Evolutionary conservation across 2,888 invertebrate species (phyloP).

Genomic region (Nephrotoma guestfalica): DNA sequence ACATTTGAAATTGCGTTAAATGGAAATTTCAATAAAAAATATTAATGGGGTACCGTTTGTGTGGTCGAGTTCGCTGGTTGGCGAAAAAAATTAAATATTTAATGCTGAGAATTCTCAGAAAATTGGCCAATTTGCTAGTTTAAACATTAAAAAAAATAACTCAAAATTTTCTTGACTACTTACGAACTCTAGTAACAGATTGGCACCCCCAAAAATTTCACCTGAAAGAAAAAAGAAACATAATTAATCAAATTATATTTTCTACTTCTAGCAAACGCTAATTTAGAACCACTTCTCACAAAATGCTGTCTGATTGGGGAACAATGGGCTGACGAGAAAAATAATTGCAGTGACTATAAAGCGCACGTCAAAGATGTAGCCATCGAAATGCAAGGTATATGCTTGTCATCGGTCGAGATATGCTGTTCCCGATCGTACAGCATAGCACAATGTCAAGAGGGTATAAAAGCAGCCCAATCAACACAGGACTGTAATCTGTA

Average conservation of each 20-base stretch:
- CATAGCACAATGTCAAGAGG: slow-evolving; percentile 24
- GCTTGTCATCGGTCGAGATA: slow-evolving; percentile 45
- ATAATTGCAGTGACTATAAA: slow-evolving; percentile 34
- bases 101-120: too few relatives aligned
- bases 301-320: slow-evolving; percentile 40
- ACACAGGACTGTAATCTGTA: slow-evolving; percentile 18
- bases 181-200: background rate
- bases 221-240: background rate
- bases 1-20: too few relatives aligned
- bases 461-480: slow-evolving; percentile 22
- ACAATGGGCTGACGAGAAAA: slow-evolving; percentile 34
- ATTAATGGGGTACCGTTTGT: too few relatives aligned
- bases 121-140: too few relatives aligned
- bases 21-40: too few relatives aligned
- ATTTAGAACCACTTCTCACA: background rate
- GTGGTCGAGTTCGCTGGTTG: too few relatives aligned
- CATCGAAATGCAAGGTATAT: slow-evolving; percentile 41
- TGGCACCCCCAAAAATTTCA: background rate
- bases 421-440: slow-evolving; percentile 44
- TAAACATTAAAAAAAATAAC: too few relatives aligned
- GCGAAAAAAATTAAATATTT: too few relatives aligned
- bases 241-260: background rate
- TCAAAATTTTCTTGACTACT: background rate
- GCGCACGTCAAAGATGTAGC: slow-evolving; percentile 39
- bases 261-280: background rate